Base-by-base conservation (phyloP, 2,113 vertebrate species). In the Poeciliopsis occidentalis region DNA sequence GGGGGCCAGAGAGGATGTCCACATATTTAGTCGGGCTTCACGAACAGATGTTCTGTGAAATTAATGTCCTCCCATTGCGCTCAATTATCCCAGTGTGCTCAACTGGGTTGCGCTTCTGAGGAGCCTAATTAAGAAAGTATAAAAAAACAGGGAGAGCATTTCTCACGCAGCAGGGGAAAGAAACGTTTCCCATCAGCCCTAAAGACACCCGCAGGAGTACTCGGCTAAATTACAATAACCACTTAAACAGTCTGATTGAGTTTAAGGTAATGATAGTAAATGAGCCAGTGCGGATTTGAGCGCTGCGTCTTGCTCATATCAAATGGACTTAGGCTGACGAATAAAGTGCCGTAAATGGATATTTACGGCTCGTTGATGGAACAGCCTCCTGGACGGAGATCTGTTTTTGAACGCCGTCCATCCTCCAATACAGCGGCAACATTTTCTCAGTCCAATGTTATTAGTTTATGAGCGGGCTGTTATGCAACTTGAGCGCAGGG, bases 131-230 rank as follows among this genome's bases (percentile, higher is more conserved):
- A 85, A 80, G 87, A 85, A 57, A 66, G 71, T 79, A 82, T 76
- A 73, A 84, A 85, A 79, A 83, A 87, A 86, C 27, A 13, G 32
- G 62, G 68, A 67, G 69, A 4, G 17, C 64, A 79, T 87, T 84
- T 69, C 78, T 88, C 76, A 73, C 86, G 29, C 86, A 86, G 85
- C 84, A 39, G 78, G 87, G 85, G 82, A 79, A 83, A 86, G 71
- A 78, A 88, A 84, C 84, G 87, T 86, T 88, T 87, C 88, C 81
- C 73, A 90, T 85, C 80, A 80, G 82, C 81, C 82, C 75, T 78
- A 81, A 90, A 88, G 77, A 89, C 47, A 39, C 87, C 78, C 47
- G 0, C 1, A 72, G 73, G 87, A 80, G 79, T 2, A 41, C 74
- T 87, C 41, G 66, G 76, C 76, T 39, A 79, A 80, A 87, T 82